Base-by-base conservation (phyloP, 2,888 invertebrate species). In the Campopleginae sp. region DNA sequence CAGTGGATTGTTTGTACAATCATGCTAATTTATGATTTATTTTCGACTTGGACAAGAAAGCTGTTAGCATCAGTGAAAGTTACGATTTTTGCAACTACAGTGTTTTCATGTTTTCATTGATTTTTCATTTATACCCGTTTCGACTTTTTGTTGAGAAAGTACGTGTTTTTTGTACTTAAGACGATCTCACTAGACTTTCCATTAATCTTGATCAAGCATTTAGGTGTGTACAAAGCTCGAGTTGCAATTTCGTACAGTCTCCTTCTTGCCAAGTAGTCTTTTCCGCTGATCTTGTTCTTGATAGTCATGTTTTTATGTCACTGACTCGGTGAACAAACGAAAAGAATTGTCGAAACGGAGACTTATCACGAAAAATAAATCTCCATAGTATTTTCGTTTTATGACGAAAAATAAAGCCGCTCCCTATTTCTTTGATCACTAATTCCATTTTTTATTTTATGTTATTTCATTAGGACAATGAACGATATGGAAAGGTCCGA, bases 401-500 rank as follows among this genome's bases (percentile, higher is more conserved):
- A 10, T 10, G 8, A 38, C 12, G 12, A 12, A 23, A 7, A 54
- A 54, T 54, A 10, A 23, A 10, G 54, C 10, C 14, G 3, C 27
- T 19, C 12, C 3, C 2, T 54, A 54, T 23, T 19, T 0, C 2
- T 23, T 19, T 23, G 10, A 23, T 54, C 23, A 54, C 19, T 54
- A 54, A 54, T 19, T 8, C 10, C 19, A 23, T 4, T 14, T 38
- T 27, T 1, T 27, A 58, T 58, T 58, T 14, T 4, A 58, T 58
- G 12, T 68, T 46, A 23, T 17, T 14, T 44, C 51, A 38, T 31
- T 23, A 86, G 80, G 82, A 85, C 46, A 68, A 48, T 5, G 77
- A 80, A 23, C 71, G 76, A 12, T 61, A 33, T 23, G 74, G 82
- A 17, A 87, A 86, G 77, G 61, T 82, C 31, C 93, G 94, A 14